Base-by-base conservation (phyloP, 2,113 vertebrate genomes). In the Istiophorus platypterus region DNA sequence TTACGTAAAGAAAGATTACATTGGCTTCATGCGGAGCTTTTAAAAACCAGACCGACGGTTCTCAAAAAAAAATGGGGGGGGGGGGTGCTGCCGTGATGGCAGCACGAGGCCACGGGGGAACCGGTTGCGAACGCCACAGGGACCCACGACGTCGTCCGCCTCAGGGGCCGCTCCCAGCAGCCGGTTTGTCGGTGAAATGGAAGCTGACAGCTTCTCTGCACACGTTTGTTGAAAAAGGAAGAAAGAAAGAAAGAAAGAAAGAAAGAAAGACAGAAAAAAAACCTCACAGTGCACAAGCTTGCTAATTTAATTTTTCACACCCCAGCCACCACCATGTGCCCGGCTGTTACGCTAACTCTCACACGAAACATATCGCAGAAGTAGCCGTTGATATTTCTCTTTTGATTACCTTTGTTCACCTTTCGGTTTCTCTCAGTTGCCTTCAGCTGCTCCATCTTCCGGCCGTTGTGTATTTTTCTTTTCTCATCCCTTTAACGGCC, bases 61-160 rank as follows among this genome's bases (percentile, higher is more conserved):
- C 9, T 20, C 5, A 10, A 66, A 64, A 29, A 29, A 37, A 54
- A 61, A n/a, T n/a, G n/a, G n/a, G n/a, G n/a, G n/a, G n/a, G n/a
- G n/a, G n/a, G n/a, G n/a, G n/a, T 14, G 22, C 26, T n/a, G 66
- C 17, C 11, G 18, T 45, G 17, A 66, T 10, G 29, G 18, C 5
- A 7, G 45, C 2, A 63, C 61, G 68, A 65, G 70, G 76, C 79
- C 66, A 64, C 49, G 17, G 34, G 8, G 31, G n/a, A n/a, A n/a
- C n/a, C n/a, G n/a, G n/a, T n/a, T n/a, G n/a, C n/a, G n/a, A n/a
- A n/a, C n/a, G n/a, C n/a, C n/a, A n/a, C n/a, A n/a, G n/a, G n/a
- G n/a, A n/a, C n/a, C n/a, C n/a, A 62, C n/a, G n/a, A 24, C 52
- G 73, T 52, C 39, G 26, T 41, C 31, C 17, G 37, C 56, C 66